Evolutionary conservation across 2,888 invertebrate species (phyloP), one percentile per base, ranked within the genome.

Genomic region (Ptychoptera albimana): DNA sequence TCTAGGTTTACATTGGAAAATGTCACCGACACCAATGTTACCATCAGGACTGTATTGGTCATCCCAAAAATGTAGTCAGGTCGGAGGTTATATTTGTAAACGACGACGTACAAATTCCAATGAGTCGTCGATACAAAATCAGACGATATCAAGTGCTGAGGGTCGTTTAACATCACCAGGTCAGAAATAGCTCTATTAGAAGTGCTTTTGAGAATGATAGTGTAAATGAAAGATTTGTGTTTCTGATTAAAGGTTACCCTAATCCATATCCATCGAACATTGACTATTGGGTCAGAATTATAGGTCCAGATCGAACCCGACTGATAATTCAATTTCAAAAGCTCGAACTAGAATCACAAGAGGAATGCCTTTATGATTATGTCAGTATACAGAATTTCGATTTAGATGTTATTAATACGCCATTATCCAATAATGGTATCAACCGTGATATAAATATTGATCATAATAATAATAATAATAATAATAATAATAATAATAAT

Each of bases 301-400:
- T 67, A n/a, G 79, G 79, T 5, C 77, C 82, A 0, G 69, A 72
- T 10, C 70, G 73, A 51, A 75, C 78, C 1, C 68, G 83, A 42
- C 68, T 85, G 5, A 74, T 84, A 5, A 68, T 84, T 45, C 73
- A 77, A 53, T 81, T 83, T 58, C 69, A 72, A 39, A 69, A 70
- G 51, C 69, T 85, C 41, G 82, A 84, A 58, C 61, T 85, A 46
- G 86, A 86, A 61, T 68, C 72, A 44, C 85, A 86, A 63, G 70
- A 74, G 47, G 77, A 84, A 56, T 86, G 86, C 55, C 71, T 85
- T 2, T 86, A 86, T 59, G 86, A 86, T 61, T 84, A 73, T 58
- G 71, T 85, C 36, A 78, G 81, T 63, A 70, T 84, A 51, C 66
- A 67, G 50, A 66, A 60, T 49, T 57, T 54, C 49, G 57, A 58